phyloP scores from a whole-genome alignment of 2,888 invertebrate genomes.

The Dendrolimus pini region DNA sequence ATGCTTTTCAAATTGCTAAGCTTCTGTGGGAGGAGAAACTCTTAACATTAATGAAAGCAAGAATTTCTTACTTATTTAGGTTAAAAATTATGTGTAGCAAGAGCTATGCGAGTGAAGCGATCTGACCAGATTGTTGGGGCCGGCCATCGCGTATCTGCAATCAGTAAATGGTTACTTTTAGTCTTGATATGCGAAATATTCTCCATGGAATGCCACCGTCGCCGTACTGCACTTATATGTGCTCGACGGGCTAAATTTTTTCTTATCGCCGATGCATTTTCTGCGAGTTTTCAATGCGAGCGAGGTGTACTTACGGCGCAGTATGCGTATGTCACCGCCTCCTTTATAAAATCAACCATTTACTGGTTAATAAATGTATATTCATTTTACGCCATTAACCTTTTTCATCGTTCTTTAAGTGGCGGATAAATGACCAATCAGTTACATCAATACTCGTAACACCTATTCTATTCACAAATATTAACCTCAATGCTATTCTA shows the following conservation, averaged over 20 bases:
- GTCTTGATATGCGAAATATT: slow-evolving; percentile 70
- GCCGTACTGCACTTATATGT: slow-evolving; percentile 68
- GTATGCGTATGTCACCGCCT: background rate
- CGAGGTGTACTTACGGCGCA: slow-evolving; percentile 27
- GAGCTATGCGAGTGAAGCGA: slow-evolving; percentile 63
- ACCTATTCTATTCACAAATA: too few species aligned
- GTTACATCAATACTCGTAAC: background rate
- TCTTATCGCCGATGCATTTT: slow-evolving; percentile 74
- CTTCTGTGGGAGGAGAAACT: too few species aligned
- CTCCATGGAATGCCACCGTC: slow-evolving; percentile 68
- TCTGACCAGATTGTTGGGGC: slow-evolving; percentile 67
- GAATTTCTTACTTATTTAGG: slow-evolving; percentile 70
- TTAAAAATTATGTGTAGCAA: slow-evolving; percentile 66
- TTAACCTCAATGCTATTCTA: too few species aligned
- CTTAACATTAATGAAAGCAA: slow-evolving; percentile 46
- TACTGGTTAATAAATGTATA: background rate
- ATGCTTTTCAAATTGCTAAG: background rate
- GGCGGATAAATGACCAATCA: background rate
- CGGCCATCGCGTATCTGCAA: slow-evolving; percentile 75
- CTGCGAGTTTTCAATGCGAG: slow-evolving; percentile 68
- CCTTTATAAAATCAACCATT: background rate
- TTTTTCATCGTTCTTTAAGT: slow-evolving; percentile 9
- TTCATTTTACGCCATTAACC: background rate
- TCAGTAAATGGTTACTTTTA: slow-evolving; percentile 74
- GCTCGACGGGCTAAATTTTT: slow-evolving; percentile 70